Percentiles rank a stretch among this genome's conserved stretches.
These are phyloP conservation scores for Crenichthys baileyi DNA, from an alignment of 2,797 vertebrate species.

Conservation along the genomic window DNA sequence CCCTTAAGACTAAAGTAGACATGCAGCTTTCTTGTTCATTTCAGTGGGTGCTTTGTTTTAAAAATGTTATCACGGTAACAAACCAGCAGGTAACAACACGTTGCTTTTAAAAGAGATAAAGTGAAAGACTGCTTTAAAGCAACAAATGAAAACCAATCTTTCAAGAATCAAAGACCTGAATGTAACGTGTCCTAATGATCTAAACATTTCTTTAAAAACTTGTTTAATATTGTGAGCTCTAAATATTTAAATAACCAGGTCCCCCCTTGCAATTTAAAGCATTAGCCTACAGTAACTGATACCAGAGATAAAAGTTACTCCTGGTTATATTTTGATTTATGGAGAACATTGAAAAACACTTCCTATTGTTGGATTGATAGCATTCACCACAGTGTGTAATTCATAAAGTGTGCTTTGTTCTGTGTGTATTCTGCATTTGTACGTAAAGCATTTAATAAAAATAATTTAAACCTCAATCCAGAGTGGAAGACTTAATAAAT, in stretches of 20 bases:
- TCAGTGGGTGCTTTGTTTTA: constrained; percentile 10
- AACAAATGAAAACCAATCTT: constrained; percentile 50
- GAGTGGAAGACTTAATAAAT: constrained; percentile 99
- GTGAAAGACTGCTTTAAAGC: constrained; percentile 46
- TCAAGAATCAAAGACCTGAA: constrained; percentile 24
- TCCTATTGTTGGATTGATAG: constrained; percentile 88
- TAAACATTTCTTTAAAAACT: constrained; percentile 17
- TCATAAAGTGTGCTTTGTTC: constrained; percentile 92
- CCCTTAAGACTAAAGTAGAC: neutral
- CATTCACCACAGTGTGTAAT: constrained; percentile 89
- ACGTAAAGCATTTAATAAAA: constrained; percentile 91
- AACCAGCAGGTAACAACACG: constrained; percentile 14
- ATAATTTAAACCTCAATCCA: constrained; percentile 93
- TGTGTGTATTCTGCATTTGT: constrained; percentile 99
- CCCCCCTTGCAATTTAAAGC: constrained; percentile 79
- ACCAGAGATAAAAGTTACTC: constrained; percentile 78
- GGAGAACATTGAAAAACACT: constrained; percentile 87
- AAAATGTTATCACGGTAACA: constrained; percentile 8
- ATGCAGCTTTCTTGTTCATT: constrained; percentile 14
- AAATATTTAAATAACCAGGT: constrained; percentile 54
- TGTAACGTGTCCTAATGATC: constrained; percentile 33
- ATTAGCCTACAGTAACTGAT: constrained; percentile 77
- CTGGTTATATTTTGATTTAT: constrained; percentile 88
- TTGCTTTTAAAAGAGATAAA: constrained; percentile 16
- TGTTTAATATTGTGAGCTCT: constrained; percentile 53